Evolutionary conservation across 2,113 vertebrate species (phyloP), one percentile per base, ranked within the genome.

Genomic region (Pachyramphus minor): DNA sequence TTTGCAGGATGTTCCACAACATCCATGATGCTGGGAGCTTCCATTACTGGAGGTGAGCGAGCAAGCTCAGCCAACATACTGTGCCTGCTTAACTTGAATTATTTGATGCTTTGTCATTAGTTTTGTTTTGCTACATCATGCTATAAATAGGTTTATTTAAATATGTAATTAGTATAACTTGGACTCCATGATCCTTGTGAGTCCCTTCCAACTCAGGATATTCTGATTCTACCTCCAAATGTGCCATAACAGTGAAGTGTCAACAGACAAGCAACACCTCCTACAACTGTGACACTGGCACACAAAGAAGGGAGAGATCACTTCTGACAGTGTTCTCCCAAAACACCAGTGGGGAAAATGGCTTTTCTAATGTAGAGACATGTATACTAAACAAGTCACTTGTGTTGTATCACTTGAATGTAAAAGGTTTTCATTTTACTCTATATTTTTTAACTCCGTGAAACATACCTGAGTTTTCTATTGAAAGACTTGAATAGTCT

Each of bases 401-500:
- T 73, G 45, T 31, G 15, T 21, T 53, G 28, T 25, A 75, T 19
- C 49, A 68, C 39, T 37, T 56, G 17, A 69, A 73, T 12, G 11
- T 35, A 85, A 45, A 62, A 14, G 20, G 12, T 87, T 83, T 60
- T 56, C 1, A 60, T 73, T 76, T 83, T 80, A 50, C 55, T 87
- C 16, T 44, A 1, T 25, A 5, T 12, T 58, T 84, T 44, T 55
- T 11, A 73, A 55, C 47, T 60, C 60, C 1, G 0, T 77, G 68
- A 94, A 90, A 94, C 59, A 55, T 90, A 97, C 91, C 95, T 95
- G 95, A 88, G 90, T 82, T 89, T 89, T 82, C 82, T 74, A 81
- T 72, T 74, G 80, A 90, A 90, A 92, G n/a, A 56, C 63, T 89
- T 86, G 39, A 94, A 96, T 84, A 81, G 88, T 62, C 84, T 74